A percentile compares a stretch with the other conserved stretches of the same genome.
Conservation (phyloP, 2,797 vertebrate species). For the Cichlasoma orientale region DNA sequence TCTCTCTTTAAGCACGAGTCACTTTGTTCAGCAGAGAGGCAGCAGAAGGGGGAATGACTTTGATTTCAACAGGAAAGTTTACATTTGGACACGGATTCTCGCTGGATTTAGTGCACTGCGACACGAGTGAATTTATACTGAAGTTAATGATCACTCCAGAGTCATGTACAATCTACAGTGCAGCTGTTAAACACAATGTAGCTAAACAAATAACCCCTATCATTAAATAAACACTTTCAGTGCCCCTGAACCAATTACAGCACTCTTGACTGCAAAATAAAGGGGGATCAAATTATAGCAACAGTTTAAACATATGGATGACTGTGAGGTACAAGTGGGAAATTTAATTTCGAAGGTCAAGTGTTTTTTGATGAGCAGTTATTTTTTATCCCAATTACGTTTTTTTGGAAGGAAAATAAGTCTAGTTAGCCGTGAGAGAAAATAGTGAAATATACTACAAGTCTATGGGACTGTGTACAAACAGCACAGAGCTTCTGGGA, state of each 20-base stretch:
- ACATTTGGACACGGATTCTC: conserved; percentile 17
- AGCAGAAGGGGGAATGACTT: conserved; percentile 10
- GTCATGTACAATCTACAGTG: conserved; percentile 7
- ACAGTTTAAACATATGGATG: conserved; percentile 11
- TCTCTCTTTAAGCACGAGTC: background rate
- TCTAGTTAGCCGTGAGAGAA: background rate
- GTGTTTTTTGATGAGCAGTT: conserved; percentile 15
- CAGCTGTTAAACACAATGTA: conserved; percentile 11
- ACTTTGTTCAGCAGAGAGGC: conserved; percentile 15
- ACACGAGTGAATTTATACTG: conserved; percentile 21
- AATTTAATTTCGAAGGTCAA: conserved; percentile 11
- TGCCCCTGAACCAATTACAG: conserved; percentile 27
- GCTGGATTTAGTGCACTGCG: background rate
- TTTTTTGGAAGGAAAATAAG: background rate
- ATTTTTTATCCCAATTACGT: background rate
- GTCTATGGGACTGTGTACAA: background rate
- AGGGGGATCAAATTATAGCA: conserved; percentile 25
- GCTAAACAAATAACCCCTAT: conserved; percentile 22
- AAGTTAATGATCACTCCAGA: conserved; percentile 32
- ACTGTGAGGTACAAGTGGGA: background rate
- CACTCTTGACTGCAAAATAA: conserved; percentile 8
- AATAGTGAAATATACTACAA: background rate
- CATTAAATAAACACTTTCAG: conserved; percentile 38
- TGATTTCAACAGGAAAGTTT: conserved; percentile 17
- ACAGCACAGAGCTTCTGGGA: background rate